A percentile compares a stretch with the other conserved stretches of the same genome.
Evolutionary conservation across 2,888 invertebrate genomes (phyloP).

Genomic region (Galeruca laticollis): DNA sequence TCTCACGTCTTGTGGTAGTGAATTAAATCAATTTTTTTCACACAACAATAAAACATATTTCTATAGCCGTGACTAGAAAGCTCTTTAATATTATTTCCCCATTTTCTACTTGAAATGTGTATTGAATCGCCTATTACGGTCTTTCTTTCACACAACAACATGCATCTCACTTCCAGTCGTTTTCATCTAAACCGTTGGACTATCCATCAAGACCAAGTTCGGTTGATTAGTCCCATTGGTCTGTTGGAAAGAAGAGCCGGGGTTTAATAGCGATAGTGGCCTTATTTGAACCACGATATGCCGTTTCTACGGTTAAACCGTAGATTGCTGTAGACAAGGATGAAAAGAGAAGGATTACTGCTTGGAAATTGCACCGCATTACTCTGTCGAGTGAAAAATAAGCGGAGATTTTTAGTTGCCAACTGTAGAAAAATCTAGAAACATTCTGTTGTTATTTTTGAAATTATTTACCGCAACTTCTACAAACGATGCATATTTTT

Average conservation of each 20-base stretch:
- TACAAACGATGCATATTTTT: no score
- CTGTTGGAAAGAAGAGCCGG: conserved; percentile 38
- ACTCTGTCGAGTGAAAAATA: conserved; percentile 23
- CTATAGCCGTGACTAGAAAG: no score
- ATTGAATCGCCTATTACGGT: background rate
- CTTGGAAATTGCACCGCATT: conserved; percentile 18
- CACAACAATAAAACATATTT: background rate
- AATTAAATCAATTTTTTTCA: no score
- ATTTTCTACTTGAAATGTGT: background rate
- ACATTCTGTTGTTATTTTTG: conserved; percentile 15
- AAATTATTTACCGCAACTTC: background rate
- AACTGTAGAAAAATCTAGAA: background rate
- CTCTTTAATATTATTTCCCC: no score
- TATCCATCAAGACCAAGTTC: conserved; percentile 56
- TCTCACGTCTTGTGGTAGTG: no score
- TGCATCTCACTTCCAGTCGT: conserved; percentile 16
- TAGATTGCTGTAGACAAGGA: conserved; percentile 15
- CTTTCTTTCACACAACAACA: conserved; percentile 12
- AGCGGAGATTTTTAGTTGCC: conserved; percentile 21
- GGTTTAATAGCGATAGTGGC: conserved; percentile 41
- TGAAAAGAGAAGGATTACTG: conserved; percentile 26
- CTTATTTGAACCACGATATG: conserved; percentile 29
- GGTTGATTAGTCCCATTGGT: conserved; percentile 54
- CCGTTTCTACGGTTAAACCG: background rate
- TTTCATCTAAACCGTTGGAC: conserved; percentile 30